Conservation (phyloP, 2,113 vertebrate genomes). For the Patagioenas fasciata region DNA sequence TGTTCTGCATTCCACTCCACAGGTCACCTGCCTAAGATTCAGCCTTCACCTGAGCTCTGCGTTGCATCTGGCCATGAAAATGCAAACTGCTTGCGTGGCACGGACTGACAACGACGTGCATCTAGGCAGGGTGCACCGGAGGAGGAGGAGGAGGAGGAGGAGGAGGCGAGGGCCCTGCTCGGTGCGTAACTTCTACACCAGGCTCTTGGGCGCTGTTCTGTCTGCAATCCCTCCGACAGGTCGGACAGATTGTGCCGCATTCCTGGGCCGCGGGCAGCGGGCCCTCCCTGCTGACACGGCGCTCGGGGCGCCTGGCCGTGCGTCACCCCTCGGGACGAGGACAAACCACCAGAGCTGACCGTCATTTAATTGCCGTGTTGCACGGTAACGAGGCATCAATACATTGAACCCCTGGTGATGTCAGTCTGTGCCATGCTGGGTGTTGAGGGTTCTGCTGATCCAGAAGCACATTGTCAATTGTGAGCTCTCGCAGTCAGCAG, state of each 20-base stretch:
- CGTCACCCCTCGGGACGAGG: background rate
- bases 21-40: background rate
- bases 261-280: background rate
- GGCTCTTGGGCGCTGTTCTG: background rate
- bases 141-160: background rate
- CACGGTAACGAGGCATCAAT: background rate
- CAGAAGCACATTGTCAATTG: background rate
- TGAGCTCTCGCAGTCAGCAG: background rate
- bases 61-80: background rate
- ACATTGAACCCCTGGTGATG: background rate
- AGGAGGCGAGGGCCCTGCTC: fast-evolving
- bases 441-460: background rate
- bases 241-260: background rate
- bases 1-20: background rate
- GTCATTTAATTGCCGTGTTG: background rate
- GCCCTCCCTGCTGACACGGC: background rate
- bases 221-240: background rate
- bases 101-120: fast-evolving
- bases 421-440: background rate
- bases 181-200: fast-evolving
- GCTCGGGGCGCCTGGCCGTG: background rate
- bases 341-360: background rate
- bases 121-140: background rate
- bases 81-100: background rate
- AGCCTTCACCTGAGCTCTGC: background rate